Evolutionary conservation across 2,113 vertebrate genomes (phyloP).

Genomic region (Xerus inauris): DNA sequence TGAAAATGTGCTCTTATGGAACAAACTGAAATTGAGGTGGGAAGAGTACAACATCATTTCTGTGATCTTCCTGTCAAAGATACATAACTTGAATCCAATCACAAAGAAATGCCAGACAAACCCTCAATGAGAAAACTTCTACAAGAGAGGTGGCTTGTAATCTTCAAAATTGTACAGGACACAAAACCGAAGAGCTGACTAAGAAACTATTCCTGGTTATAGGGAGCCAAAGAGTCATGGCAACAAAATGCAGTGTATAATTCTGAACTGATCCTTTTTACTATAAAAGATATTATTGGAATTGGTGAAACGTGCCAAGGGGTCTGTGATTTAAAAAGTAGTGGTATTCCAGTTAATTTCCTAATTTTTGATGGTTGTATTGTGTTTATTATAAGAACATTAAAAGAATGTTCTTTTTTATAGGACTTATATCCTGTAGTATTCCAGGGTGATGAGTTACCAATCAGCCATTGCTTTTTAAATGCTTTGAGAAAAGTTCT

Average conservation of each 20-base stretch:
- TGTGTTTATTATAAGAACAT: not conserved
- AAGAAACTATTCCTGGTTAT: not conserved
- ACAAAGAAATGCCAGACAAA: not conserved
- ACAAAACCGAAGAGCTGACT: not conserved
- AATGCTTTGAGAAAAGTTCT: not conserved
- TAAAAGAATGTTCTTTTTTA: not conserved
- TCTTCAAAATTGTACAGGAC: not conserved
- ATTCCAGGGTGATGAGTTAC: not conserved
- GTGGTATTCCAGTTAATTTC: not conserved
- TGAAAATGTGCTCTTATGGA: not conserved
- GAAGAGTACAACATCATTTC: not conserved
- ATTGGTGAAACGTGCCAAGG: not conserved
- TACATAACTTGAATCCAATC: not conserved
- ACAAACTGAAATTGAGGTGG: constrained; percentile 2
- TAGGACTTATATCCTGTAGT: not conserved
- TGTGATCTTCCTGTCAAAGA: not conserved
- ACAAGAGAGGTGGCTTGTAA: not conserved
- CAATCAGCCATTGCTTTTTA: not conserved
- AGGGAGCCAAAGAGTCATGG: not conserved
- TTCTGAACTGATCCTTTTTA: not conserved
- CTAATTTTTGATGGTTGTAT: not conserved
- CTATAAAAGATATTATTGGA: not conserved
- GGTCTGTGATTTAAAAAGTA: not conserved
- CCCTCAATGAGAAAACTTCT: not conserved
- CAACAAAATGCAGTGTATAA: not conserved